These are phyloP conservation scores for Micrastur ruficollis DNA, from an alignment of 2,797 vertebrate species.

Conservation along the genomic window DNA sequence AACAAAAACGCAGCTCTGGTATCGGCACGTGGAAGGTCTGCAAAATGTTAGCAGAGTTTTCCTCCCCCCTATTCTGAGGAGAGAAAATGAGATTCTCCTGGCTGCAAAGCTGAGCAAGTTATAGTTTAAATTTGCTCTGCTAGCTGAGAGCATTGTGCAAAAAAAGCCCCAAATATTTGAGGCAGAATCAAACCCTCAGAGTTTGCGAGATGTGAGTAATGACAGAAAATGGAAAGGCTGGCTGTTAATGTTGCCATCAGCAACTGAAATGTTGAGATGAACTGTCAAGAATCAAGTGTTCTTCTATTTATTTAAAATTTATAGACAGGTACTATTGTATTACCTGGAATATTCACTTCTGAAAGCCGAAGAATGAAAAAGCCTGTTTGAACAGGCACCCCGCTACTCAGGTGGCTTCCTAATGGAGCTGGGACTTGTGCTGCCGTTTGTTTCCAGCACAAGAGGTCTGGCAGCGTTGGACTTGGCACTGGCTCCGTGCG, in stretches of 20 bases:
- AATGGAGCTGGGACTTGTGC: neutral
- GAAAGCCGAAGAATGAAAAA: neutral
- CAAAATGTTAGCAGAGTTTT: neutral
- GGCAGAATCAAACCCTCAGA: neutral
- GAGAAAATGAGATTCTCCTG: neutral
- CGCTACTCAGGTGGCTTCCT: neutral
- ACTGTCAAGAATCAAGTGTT: neutral
- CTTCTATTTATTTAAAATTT: neutral
- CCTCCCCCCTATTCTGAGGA: neutral
- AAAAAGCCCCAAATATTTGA: neutral
- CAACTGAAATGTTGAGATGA: neutral
- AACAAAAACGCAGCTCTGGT: neutral
- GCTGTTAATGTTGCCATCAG: neutral
- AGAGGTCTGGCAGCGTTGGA: neutral
- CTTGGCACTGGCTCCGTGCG: accelerated
- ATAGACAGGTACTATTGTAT: neutral
- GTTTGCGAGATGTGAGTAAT: neutral
- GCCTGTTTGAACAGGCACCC: accelerated
- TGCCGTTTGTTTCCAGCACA: neutral
- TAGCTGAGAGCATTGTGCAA: neutral
- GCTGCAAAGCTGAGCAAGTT: neutral
- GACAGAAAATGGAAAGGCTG: neutral
- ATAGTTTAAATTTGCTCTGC: neutral
- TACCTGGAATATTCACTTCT: neutral
- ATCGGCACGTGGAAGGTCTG: neutral